Evolutionary conservation across 2,797 vertebrate species (phyloP).

Genomic region (Anabacerthia variegaticeps): DNA sequence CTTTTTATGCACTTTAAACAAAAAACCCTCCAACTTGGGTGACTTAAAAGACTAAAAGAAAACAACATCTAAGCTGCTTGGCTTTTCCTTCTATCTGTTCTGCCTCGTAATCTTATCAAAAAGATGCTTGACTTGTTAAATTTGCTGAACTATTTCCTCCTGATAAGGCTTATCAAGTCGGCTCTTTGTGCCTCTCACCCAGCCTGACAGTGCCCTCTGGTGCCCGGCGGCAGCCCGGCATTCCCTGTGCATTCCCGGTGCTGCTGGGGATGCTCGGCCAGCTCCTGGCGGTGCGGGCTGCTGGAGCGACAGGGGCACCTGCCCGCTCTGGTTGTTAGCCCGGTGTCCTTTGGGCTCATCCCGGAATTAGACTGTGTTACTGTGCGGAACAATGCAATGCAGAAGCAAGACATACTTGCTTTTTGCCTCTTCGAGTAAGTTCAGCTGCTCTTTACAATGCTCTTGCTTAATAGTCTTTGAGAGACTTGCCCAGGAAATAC

Average conservation of each 20-base stretch:
- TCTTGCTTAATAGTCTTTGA: background rate
- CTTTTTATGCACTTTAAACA: background rate
- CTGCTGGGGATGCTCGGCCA: background rate
- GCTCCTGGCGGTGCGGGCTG: background rate
- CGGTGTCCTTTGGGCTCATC: background rate
- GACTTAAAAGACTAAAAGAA: background rate
- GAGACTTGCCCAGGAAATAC: background rate
- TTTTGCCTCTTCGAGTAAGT: background rate
- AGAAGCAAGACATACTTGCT: accelerated
- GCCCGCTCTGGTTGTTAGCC: background rate
- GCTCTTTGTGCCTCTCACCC: accelerated
- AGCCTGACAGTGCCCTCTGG: background rate
- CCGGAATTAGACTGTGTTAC: accelerated
- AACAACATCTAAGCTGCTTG: background rate
- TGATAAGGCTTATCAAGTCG: background rate
- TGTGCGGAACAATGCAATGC: no score
- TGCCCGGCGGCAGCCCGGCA: accelerated
- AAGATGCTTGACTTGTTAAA: background rate
- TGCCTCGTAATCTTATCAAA: background rate
- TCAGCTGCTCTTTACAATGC: background rate
- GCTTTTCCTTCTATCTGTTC: background rate
- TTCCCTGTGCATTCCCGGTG: accelerated
- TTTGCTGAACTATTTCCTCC: background rate
- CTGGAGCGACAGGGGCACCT: accelerated
- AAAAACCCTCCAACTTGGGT: background rate